These are phyloP conservation scores for Polylopha cassiicola DNA, from an alignment of 2,888 invertebrate species.

Conservation along the genomic window DNA sequence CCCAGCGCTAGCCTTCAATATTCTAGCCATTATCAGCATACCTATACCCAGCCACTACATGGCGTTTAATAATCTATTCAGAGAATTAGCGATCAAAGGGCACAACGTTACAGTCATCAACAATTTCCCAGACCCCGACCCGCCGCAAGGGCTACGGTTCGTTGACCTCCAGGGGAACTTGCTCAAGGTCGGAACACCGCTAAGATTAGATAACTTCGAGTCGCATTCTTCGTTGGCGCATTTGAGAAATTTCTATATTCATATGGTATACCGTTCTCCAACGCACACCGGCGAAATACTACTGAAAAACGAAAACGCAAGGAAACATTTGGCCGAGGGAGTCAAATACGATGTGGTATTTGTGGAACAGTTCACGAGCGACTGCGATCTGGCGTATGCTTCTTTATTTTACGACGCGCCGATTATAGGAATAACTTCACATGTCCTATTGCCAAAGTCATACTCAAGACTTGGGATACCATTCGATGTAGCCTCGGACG, in stretches of 20 bases:
- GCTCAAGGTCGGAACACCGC: slow-evolving; percentile 15
- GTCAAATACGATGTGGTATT: slow-evolving; percentile 53
- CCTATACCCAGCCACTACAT: slow-evolving; percentile 81
- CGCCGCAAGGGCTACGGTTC: slow-evolving; percentile 71
- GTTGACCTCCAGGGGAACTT: slow-evolving; percentile 54
- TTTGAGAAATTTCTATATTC: slow-evolving; percentile 33
- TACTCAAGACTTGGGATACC: slow-evolving; percentile 64
- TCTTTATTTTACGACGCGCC: slow-evolving; percentile 56
- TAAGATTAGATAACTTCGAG: slow-evolving; percentile 35
- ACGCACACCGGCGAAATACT: slow-evolving; percentile 41
- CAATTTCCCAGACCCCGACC: slow-evolving; percentile 68
- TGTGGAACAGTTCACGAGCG: slow-evolving; percentile 43
- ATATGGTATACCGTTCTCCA: slow-evolving; percentile 29
- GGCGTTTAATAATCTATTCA: slow-evolving; percentile 76
- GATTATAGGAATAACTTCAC: slow-evolving; percentile 72
- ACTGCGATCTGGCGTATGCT: slow-evolving; percentile 38
- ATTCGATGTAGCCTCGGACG: slow-evolving; percentile 64
- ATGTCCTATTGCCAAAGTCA: slow-evolving; percentile 65
- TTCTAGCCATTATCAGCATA: slow-evolving; percentile 73
- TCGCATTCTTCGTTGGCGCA: slow-evolving; percentile 27
- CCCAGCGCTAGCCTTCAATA: slow-evolving; percentile 58
- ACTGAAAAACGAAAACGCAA: slow-evolving; percentile 41
- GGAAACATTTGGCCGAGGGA: slow-evolving; percentile 33
- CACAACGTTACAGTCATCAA: slow-evolving; percentile 81
- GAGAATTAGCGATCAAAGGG: slow-evolving; percentile 74